A percentile compares a stretch with the other conserved stretches of the same genome.
These are phyloP conservation scores for Sminthopsis crassicaudata DNA, from an alignment of 2,113 vertebrate genomes.

Conservation along the genomic window DNA sequence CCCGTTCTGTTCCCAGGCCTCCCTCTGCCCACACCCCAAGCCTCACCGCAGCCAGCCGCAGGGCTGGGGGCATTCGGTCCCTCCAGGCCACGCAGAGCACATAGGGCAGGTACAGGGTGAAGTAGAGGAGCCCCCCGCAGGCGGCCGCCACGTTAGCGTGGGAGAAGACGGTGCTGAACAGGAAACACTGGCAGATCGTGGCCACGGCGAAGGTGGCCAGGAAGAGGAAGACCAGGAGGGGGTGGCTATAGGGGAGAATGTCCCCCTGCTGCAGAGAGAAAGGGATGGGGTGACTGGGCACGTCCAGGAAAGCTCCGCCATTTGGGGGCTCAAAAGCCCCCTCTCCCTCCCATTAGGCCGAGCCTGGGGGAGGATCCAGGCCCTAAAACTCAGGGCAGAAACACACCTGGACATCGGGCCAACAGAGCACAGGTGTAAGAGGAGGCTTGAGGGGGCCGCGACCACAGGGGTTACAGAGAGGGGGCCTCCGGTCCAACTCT, in stretches of 20 bases:
- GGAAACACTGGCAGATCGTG: constrained; percentile 94
- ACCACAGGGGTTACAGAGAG: neutral
- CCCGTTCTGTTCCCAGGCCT: neutral
- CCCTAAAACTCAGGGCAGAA: neutral
- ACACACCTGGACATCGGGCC: neutral
- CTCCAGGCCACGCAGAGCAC: constrained; percentile 93
- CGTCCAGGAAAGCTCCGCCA: neutral
- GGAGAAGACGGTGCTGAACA: constrained; percentile 94
- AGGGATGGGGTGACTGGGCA: neutral
- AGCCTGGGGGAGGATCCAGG: neutral
- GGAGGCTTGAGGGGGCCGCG: neutral
- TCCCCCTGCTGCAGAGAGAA: constrained; percentile 85
- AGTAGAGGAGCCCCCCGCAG: constrained; percentile 93
- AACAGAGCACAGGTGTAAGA: neutral
- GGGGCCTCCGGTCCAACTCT: no score
- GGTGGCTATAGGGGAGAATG: constrained; percentile 93
- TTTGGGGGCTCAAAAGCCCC: neutral
- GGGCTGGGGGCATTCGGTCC: constrained; percentile 84
- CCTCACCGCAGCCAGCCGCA: constrained; percentile 87
- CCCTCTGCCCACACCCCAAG: rapidly evolving
- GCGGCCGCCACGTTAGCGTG: constrained; percentile 92
- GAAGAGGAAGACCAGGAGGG: constrained; percentile 90
- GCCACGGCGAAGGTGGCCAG: constrained; percentile 90
- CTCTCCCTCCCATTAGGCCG: neutral
- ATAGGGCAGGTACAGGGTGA: constrained; percentile 92